Percentiles rank a stretch among this genome's conserved stretches.
Evolutionary conservation across 2,113 vertebrate species (phyloP).

Genomic region (Engystomops pustulosus): DNA sequence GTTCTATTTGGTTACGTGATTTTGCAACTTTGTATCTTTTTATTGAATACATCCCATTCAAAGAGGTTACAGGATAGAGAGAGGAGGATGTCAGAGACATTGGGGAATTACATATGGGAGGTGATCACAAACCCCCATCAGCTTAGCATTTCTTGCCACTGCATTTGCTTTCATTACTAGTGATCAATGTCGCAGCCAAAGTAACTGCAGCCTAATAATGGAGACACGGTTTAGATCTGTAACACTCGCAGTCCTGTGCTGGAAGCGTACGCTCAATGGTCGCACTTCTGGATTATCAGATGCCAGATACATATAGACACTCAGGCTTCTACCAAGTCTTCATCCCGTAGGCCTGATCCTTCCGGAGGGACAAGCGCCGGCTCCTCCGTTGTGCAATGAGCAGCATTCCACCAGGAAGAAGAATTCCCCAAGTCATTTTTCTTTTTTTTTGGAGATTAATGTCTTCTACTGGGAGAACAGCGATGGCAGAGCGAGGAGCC

Average conservation of each 20-base stretch:
- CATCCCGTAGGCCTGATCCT: background rate
- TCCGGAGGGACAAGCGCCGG: background rate
- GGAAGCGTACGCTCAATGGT: background rate
- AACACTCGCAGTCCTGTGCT: no score
- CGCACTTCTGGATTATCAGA: background rate
- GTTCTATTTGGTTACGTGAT: background rate
- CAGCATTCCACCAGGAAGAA: slow-evolving; percentile 23
- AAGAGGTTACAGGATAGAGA: background rate
- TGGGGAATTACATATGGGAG: no score
- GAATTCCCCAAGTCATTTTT: slow-evolving; percentile 12
- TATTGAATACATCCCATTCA: background rate
- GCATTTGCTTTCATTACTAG: no score
- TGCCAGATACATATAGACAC: background rate
- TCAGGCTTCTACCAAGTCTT: background rate
- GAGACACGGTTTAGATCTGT: no score
- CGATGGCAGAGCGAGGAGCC: background rate
- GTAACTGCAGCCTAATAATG: no score
- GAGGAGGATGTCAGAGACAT: background rate
- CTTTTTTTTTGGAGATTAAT: slow-evolving; percentile 7
- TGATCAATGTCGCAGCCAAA: no score
- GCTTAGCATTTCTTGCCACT: no score
- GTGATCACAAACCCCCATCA: no score
- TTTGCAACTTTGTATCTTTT: background rate
- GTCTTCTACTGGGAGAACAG: slow-evolving; percentile 4
- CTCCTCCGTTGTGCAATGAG: slow-evolving; percentile 6